Evolutionary conservation across 2,113 vertebrate species (phyloP), one percentile per base, ranked within the genome.

Genomic region (Tupaia chinensis): DNA sequence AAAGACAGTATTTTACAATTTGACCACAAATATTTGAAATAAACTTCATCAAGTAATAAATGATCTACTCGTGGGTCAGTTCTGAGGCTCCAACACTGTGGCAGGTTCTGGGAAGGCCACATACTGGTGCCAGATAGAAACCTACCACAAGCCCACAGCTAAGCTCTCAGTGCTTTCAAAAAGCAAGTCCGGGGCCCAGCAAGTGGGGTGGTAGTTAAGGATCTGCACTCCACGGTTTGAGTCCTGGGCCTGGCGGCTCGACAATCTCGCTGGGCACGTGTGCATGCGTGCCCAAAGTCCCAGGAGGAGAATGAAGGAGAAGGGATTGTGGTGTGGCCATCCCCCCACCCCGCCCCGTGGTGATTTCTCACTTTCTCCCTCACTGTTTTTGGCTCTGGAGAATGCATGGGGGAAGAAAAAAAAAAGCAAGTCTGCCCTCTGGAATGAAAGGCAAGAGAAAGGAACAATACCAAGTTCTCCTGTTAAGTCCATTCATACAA

Each of bases 21-120:
- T 87, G 72, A 80, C 25, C 44, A n/a, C 4, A 93, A 83, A 83
- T 91, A 94, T 74, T 72, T 87, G 4, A 88, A 73, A 32, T 80
- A 53, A 83, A 83, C 69, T 78, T 93, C 74, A 74, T 87, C 73
- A 83, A 84, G 54, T 79, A 94, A 89, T 73, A 85, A 94, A 7
- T 8, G 27, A 88, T 27, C 56, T 69, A 70, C 23, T 2, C 58
- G 32, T 54, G 69, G 66, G 44, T 27, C 27, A 92, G 72, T 22
- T 65, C 74, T 61, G 58, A 58, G 34, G 32, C 29, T n/a, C 27
- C 58, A 74, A 12, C 12, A 27, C 14, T 90, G 20, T 80, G 13
- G 44, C 15, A 32, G 27, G 54, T 29, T 63, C 54, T 61, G 22
- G 22, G 17, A 90, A 53, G 17, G 25, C 74, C 8, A 76, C 8